Percentiles rank a stretch among this genome's conserved stretches.
Evolutionary conservation across 2,888 invertebrate species (phyloP).

Genomic region (Ashinkailepas kermadecensis): DNA sequence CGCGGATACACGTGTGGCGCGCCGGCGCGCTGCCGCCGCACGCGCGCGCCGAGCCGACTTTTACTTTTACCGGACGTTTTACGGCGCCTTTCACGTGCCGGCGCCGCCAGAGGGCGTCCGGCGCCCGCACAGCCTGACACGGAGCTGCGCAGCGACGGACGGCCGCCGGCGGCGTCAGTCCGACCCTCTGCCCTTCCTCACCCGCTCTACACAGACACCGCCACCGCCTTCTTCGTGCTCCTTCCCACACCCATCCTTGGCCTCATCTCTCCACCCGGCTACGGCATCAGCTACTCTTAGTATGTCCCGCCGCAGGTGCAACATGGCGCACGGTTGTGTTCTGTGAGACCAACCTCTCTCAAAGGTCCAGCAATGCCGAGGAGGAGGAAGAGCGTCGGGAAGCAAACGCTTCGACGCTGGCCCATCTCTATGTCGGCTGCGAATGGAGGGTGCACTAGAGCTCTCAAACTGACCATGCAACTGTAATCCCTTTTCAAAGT

Average conservation of each 20-base stretch:
- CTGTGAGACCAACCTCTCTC: too few relatives aligned
- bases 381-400: too few relatives aligned
- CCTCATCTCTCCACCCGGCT: background rate
- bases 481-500: too few relatives aligned
- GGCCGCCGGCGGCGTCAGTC: background rate
- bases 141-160: background rate
- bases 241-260: background rate
- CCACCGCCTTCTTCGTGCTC: too few relatives aligned
- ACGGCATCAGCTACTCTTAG: background rate
- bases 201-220: background rate
- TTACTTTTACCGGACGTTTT: constrained; percentile 15
- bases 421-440: too few relatives aligned
- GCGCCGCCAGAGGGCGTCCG: background rate
- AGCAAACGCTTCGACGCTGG: too few relatives aligned
- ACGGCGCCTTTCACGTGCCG: background rate
- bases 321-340: too few relatives aligned
- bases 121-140: background rate
- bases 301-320: background rate
- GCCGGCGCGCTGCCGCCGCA: background rate
- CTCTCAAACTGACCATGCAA: too few relatives aligned
- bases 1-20: too few relatives aligned
- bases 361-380: too few relatives aligned
- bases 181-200: background rate
- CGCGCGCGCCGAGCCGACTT: background rate
- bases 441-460: too few relatives aligned